Base-by-base conservation (phyloP, 2,888 invertebrate genomes). In the Deilephila porcellus region DNA sequence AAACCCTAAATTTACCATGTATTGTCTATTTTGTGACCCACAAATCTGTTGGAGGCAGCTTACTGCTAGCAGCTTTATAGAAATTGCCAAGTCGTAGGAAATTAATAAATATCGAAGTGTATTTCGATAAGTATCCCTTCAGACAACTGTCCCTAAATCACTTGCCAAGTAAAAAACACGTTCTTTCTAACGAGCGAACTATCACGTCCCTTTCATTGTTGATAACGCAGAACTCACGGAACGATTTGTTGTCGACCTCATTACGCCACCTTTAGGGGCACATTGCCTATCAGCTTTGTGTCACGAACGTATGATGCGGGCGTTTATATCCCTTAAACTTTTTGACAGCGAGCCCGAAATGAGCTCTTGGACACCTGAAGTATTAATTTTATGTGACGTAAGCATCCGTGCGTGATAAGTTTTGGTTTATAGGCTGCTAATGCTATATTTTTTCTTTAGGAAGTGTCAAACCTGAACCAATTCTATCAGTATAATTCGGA, bases 241-340 rank as follows among this genome's bases (percentile, higher is more conserved):
- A 19, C 32, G 45, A 64, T 64, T 45, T 64, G 37, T 45, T 45
- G 37, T 64, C 45, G 37, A 14, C 64, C 64, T 64, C 64, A 64
- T 45, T 64, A 45, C 45, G 45, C 45, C 20, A 7, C 37, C 20
- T 20, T 60, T 29, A 29, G 45, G 64, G 20, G 37, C 11, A 45
- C n/a, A 64, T 45, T 64, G 25, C 64, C 64, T 64, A 64, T 64
- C 64, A 45, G 64, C 20, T 64, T 20, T 64, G 45, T 45, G 60
- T 29, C 29, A 25, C 29, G 60, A 60, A 29, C 29, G 60, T 17
- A 60, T 32, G 29, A 60, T 32, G 37, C 7, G 63, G 34, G 34
- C 34, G 64, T 45, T 37, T 64, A 11, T 11, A 37, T 56, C n/a
- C n/a, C n/a, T n/a, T n/a, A n/a, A n/a, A n/a, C n/a, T n/a, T n/a